Conservation (phyloP, 2,797 vertebrate genomes). For the Psittacula derbiana region DNA sequence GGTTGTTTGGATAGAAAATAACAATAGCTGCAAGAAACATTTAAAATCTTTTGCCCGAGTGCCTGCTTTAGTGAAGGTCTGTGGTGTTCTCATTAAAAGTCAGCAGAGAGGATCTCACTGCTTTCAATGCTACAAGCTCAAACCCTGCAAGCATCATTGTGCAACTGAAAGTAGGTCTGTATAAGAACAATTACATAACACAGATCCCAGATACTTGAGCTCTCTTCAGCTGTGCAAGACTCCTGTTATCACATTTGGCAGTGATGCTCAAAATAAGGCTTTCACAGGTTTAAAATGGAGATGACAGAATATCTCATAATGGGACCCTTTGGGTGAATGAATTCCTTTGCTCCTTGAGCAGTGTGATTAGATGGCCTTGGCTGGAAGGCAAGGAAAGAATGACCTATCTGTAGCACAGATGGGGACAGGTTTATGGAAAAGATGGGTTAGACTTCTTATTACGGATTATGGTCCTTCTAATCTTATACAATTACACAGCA, state of each 20-base stretch:
- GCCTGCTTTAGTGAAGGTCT: background rate
- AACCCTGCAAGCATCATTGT: conserved; percentile 30
- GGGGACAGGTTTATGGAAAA: background rate
- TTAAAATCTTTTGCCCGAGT: background rate
- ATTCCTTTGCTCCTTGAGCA: conserved; percentile 31
- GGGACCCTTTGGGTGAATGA: conserved; percentile 30
- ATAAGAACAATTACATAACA: conserved; percentile 27
- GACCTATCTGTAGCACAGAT: background rate
- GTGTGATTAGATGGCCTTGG: conserved; percentile 6
- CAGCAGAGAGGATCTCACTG: conserved; percentile 20
- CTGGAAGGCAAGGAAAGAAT: conserved; percentile 1
- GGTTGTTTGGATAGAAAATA: background rate
- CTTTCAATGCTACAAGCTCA: conserved; percentile 32
- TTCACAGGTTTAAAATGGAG: conserved; percentile 57
- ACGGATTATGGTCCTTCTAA: background rate
- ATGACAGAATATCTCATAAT: conserved; percentile 39
- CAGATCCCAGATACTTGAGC: conserved; percentile 43
- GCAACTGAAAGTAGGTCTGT: conserved; percentile 45
- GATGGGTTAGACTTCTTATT: background rate
- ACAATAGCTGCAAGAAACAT: background rate
- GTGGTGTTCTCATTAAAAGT: conserved; percentile 31
- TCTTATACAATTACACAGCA: background rate
- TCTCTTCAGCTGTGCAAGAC: conserved; percentile 20
- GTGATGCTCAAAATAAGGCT: conserved; percentile 31
- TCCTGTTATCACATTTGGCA: conserved; percentile 55